Percentiles rank a stretch among this genome's conserved stretches.
phyloP scores from a whole-genome alignment of 2,113 vertebrate genomes.

The Daphoenositta chrysoptera region DNA sequence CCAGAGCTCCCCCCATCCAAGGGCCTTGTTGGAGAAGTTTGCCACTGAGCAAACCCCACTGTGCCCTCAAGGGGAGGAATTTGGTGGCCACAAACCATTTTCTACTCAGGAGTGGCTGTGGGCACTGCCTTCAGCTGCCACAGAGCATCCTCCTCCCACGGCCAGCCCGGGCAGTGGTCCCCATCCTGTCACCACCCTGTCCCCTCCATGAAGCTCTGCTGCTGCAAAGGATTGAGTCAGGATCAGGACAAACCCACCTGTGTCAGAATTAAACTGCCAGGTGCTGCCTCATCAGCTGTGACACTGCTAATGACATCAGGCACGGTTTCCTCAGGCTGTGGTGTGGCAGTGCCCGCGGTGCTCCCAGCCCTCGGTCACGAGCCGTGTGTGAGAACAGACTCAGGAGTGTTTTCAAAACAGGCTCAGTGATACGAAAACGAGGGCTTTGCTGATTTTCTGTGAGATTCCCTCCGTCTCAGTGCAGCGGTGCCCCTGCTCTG shows the following conservation, averaged over 20 bases:
- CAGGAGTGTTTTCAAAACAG: fast-evolving
- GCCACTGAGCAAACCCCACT: fast-evolving
- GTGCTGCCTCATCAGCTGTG: not conserved
- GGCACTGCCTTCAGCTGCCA: not conserved
- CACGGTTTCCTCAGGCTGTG: fast-evolving
- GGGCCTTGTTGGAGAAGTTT: not conserved
- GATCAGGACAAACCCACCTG: not conserved
- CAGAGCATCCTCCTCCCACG: not conserved
- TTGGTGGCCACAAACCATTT: fast-evolving
- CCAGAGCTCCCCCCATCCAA: not conserved
- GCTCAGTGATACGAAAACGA: fast-evolving
- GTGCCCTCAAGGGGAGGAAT: fast-evolving
- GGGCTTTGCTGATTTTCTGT: not conserved
- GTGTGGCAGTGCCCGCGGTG: fast-evolving
- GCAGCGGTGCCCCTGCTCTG: not conserved
- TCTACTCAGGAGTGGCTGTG: not conserved
- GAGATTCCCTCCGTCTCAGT: not conserved
- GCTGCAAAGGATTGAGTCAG: not conserved
- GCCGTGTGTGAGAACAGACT: fast-evolving
- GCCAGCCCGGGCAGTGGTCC: not conserved
- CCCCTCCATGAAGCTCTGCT: not conserved
- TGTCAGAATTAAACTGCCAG: not conserved
- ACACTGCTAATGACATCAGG: not conserved
- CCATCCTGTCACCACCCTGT: fast-evolving
- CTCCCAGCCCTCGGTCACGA: not conserved